Percentiles rank a stretch among this genome's conserved stretches.
phyloP scores from a whole-genome alignment of 2,113 vertebrate species.

The Seriola rivoliana region DNA sequence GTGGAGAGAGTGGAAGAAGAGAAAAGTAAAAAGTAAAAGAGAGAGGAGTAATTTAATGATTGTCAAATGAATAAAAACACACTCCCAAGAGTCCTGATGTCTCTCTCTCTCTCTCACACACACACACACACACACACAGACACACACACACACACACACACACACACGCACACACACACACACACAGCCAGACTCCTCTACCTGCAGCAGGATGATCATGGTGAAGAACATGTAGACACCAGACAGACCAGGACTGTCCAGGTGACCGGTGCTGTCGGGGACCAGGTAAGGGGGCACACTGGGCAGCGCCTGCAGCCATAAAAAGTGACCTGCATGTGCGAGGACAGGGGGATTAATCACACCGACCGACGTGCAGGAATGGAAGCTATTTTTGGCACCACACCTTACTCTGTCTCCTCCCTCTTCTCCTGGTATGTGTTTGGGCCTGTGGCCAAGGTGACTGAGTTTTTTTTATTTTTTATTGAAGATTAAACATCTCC shows the following conservation, averaged over 20 bases:
- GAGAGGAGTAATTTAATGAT: not conserved
- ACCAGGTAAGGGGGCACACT: conserved; percentile 88
- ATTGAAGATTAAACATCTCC: conserved; percentile 42
- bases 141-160: not conserved
- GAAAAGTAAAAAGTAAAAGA: not conserved
- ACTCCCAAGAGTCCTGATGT: not conserved
- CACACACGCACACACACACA: too few relatives aligned
- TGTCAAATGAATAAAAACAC: conserved; percentile 1
- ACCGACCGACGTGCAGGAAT: conserved; percentile 28
- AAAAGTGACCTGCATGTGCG: conserved; percentile 86
- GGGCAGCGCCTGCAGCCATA: conserved; percentile 86
- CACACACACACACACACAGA: conserved; percentile 12
- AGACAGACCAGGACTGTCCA: conserved; percentile 79
- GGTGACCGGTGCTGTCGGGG: conserved; percentile 82
- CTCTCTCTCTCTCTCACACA: not conserved
- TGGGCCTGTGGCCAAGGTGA: conserved; percentile 48
- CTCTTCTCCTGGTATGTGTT: conserved; percentile 1
- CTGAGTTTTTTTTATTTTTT: conserved; percentile 21
- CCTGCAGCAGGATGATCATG: conserved; percentile 98
- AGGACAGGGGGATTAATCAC: conserved; percentile 72
- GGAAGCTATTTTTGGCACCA: conserved; percentile 70
- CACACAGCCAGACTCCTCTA: conserved; percentile 63
- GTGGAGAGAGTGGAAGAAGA: not conserved
- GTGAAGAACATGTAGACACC: conserved; percentile 95
- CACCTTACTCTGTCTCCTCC: conserved; percentile 39